Evolutionary conservation across 2,113 vertebrate species (phyloP).

Genomic region (Pycnonotus jocosus): DNA sequence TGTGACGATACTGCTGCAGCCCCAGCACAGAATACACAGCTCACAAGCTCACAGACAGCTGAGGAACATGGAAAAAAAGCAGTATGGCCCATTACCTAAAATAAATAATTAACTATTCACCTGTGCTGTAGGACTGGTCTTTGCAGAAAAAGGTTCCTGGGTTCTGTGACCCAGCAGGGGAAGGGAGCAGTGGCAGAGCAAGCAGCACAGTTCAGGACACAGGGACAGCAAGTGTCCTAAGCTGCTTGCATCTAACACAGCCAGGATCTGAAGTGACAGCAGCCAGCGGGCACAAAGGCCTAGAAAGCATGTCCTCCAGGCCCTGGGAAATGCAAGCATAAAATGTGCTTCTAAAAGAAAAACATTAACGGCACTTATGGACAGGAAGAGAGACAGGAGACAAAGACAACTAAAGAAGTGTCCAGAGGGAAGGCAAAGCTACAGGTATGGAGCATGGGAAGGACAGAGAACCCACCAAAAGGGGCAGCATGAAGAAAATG

Average conservation of each 20-base stretch:
- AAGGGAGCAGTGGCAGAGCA: not conserved
- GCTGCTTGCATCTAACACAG: not conserved
- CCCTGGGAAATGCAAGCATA: not conserved
- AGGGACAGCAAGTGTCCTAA: not conserved
- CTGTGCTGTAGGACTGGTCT: not conserved
- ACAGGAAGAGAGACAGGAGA: not conserved
- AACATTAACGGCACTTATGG: not conserved
- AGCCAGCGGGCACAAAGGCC: not conserved
- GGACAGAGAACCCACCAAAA: not conserved
- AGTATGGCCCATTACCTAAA: not conserved
- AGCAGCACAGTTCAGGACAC: not conserved
- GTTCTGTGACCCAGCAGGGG: not conserved
- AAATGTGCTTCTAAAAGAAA: not conserved
- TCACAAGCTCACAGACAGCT: not conserved
- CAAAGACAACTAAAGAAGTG: not conserved
- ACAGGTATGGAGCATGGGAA: not conserved
- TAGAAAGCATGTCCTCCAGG: not conserved
- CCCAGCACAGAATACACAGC: not conserved
- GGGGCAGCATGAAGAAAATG: fast-evolving
- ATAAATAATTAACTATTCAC: not conserved
- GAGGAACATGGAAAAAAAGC: not conserved
- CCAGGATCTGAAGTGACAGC: not conserved
- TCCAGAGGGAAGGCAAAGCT: not conserved
- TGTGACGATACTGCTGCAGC: not conserved
- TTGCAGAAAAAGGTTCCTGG: not conserved